Evolutionary conservation across 30 jellyfish, hydroid and myxozoan species (phyloP), one percentile per base, ranked within the genome.

Genomic region (Hydractinia echinata): DNA sequence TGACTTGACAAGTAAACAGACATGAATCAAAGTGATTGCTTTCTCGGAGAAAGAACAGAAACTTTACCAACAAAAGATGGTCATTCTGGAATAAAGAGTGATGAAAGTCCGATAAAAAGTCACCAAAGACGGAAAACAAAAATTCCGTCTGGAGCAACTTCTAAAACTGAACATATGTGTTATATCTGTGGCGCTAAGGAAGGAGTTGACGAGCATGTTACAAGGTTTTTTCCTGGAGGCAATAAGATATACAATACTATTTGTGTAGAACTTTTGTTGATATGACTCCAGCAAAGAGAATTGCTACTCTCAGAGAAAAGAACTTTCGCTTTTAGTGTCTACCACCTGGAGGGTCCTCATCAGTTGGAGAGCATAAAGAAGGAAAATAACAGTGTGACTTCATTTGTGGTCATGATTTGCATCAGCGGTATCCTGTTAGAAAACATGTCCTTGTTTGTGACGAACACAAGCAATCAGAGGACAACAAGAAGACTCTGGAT

Each of bases 391-490:
- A 56, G n/a, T n/a, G n/a, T 56, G 68, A 56, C 68, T 56, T 9
- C 68, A 56, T 56, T n/a, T 56, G 68, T 56, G 13, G 13, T 9
- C 68, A 56, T 56, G 13, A 56, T 9, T 9, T n/a, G 10, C 68
- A 56, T n/a, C 10, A 56, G n/a, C 13, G 68, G n/a, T n/a, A 56
- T n/a, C 68, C 68, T 56, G 68, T n/a, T n/a, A 56, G n/a, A 56
- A 56, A n/a, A 56, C 68, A 56, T 56, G 68, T 56, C 10, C 68
- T 56, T 56, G 68, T 56, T 10, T 56, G 68, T 56, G 68, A 56
- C 68, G 68, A 56, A 56, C 68, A 56, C 68, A 56, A 56, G 68
- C 13, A 56, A 9, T 56, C 68, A 56, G n/a, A n/a, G n/a, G n/a
- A n/a, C n/a, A n/a, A n/a, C n/a, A n/a, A n/a, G n/a, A n/a, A n/a